Evolutionary conservation across 2,797 vertebrate genomes (phyloP).

Genomic region (Sardinella longiceps): DNA sequence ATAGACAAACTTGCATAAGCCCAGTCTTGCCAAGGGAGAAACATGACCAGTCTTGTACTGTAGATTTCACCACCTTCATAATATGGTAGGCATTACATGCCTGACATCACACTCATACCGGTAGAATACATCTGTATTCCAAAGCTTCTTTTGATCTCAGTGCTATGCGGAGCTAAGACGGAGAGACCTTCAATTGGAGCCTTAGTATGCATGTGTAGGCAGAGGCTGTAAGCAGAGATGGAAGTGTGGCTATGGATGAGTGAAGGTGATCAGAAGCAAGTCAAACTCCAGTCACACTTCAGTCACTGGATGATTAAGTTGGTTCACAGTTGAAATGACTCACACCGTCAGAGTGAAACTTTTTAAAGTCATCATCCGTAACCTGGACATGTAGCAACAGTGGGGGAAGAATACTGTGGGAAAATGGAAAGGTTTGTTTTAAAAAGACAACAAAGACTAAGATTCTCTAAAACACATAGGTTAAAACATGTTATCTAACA

Average conservation of each 20-base stretch:
- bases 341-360: neutral
- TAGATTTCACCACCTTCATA: neutral
- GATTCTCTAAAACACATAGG: neutral
- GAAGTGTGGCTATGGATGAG: too few species aligned
- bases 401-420: neutral
- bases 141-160: neutral
- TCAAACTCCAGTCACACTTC: neutral
- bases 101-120: neutral
- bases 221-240: too few species aligned
- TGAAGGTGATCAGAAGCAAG: too few species aligned
- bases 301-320: neutral
- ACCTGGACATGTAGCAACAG: neutral
- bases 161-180: too few species aligned
- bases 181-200: neutral
- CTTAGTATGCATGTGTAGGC: too few species aligned
- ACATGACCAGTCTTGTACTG: neutral
- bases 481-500: neutral
- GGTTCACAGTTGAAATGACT: neutral
- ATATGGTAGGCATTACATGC: neutral
- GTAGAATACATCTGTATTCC: too few species aligned
- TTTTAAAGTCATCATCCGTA: neutral
- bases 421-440: neutral
- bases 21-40: neutral
- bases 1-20: neutral
- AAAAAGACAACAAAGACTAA: neutral